phyloP scores from a whole-genome alignment of 2,888 invertebrate species.

The Sminthurides aquaticus region DNA sequence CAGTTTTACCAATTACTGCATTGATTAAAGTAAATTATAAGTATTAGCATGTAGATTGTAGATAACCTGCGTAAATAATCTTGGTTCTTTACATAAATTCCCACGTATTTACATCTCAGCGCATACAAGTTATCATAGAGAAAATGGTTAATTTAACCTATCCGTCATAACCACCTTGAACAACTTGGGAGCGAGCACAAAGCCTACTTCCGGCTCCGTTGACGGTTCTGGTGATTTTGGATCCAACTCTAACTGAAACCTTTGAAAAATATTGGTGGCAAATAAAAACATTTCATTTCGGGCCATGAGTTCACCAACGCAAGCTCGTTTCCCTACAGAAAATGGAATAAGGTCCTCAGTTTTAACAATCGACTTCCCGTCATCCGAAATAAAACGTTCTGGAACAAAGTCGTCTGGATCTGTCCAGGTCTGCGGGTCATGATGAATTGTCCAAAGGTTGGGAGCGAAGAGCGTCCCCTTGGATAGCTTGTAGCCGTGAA shows the following conservation, averaged over 20 bases:
- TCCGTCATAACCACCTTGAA: neutral
- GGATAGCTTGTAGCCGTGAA: neutral
- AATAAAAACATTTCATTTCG: neutral
- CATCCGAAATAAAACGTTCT: neutral
- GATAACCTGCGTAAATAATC: too few species aligned
- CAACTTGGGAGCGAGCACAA: neutral
- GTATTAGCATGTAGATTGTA: too few species aligned
- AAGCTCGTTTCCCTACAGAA: neutral
- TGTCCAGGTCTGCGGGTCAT: neutral
- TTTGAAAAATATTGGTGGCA: neutral
- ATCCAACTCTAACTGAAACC: neutral
- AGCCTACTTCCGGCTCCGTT: neutral
- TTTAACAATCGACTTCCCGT: neutral
- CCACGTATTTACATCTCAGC: too few species aligned
- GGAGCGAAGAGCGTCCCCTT: neutral
- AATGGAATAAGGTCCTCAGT: neutral
- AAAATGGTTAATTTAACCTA: neutral
- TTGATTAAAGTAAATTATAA: too few species aligned
- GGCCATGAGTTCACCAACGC: neutral
- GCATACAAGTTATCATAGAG: too few species aligned
- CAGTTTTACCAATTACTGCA: too few species aligned
- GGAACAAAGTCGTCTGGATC: neutral
- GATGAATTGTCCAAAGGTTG: neutral
- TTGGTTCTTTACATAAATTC: too few species aligned
- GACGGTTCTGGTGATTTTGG: neutral